Evolutionary conservation across 2,888 invertebrate genomes (phyloP), one percentile per base, ranked within the genome.

Genomic region (Agonopterix heracliana): DNA sequence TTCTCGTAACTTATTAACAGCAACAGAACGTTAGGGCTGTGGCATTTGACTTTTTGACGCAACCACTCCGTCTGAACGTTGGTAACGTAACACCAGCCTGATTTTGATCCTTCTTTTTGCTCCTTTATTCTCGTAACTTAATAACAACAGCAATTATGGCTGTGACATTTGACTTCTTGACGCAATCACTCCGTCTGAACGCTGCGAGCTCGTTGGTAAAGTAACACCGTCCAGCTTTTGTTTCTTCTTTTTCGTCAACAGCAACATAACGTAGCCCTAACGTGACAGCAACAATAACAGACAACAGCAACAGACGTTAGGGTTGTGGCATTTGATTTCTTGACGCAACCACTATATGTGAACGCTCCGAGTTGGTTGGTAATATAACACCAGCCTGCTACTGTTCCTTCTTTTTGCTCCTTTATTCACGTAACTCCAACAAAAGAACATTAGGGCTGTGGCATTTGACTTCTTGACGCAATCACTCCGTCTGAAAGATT

Each of bases 391-490:
- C 56, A 36, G 36, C 42, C n/a, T 14, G 49, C 44, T 45, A 57
- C 52, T 56, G 44, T 55, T 57, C 54, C 57, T 53, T 63, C 56
- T 60, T 57, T 54, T 66, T 56, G 50, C 55, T 57, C 12, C 14
- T 60, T 57, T 54, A 45, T 54, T 47, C 42, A n/a, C n/a, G n/a
- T n/a, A n/a, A n/a, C 45, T 34, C 5, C 9, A 9, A 0, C n/a
- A n/a, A n/a, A n/a, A n/a, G n/a, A n/a, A n/a, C n/a, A n/a, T n/a
- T n/a, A n/a, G n/a, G n/a, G 58, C 55, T 63, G 65, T 68, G 78
- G 77, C 81, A 81, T 69, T 81, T 76, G 78, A 73, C 80, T 74
- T 74, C 67, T 74, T 71, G 73, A 79, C 81, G 83, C 81, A 81
- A 81, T n/a, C n/a, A n/a, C n/a, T n/a, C n/a, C n/a, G n/a, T 5